Conservation (phyloP, 2,113 vertebrate genomes). For the Colaptes auratus region DNA sequence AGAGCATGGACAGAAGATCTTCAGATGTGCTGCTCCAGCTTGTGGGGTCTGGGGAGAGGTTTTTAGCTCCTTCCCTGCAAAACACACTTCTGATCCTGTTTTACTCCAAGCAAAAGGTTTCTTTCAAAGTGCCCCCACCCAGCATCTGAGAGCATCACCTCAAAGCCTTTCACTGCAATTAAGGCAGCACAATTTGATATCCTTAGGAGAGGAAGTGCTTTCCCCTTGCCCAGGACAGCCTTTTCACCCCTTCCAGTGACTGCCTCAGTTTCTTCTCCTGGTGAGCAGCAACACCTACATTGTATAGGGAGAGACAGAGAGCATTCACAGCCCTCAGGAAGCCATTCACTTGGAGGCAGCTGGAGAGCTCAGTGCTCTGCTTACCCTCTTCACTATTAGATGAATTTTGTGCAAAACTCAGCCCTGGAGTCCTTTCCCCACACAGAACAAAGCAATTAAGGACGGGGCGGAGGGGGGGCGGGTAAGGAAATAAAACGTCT, state of each 20-base stretch:
- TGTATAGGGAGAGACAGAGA: conserved; percentile 65
- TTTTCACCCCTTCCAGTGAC: conserved; percentile 29
- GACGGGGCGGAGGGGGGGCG: not conserved
- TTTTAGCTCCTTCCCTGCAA: not conserved
- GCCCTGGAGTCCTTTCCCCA: conserved; percentile 55
- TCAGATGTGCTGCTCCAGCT: not conserved
- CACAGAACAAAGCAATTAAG: conserved; percentile 47
- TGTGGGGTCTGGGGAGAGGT: not conserved
- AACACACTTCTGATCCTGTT: not conserved
- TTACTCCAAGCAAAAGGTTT: not conserved
- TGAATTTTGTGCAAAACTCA: conserved; percentile 80
- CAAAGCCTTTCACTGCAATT: not conserved
- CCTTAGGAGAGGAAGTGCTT: not conserved
- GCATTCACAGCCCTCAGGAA: conserved; percentile 68
- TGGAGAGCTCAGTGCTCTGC: conserved; percentile 72
- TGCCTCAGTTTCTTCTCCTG: conserved; percentile 47
- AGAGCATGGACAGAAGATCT: not conserved
- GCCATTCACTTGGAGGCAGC: conserved; percentile 78
- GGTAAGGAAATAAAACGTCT: not conserved
- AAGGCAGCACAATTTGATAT: conserved; percentile 34
- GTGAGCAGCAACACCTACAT: conserved; percentile 75
- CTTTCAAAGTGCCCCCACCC: not conserved
- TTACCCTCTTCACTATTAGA: conserved; percentile 81
- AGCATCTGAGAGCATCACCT: not conserved
- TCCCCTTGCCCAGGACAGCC: conserved; percentile 20